Conservation (phyloP, 2,888 invertebrate species). For the Limenitis camilla region DNA sequence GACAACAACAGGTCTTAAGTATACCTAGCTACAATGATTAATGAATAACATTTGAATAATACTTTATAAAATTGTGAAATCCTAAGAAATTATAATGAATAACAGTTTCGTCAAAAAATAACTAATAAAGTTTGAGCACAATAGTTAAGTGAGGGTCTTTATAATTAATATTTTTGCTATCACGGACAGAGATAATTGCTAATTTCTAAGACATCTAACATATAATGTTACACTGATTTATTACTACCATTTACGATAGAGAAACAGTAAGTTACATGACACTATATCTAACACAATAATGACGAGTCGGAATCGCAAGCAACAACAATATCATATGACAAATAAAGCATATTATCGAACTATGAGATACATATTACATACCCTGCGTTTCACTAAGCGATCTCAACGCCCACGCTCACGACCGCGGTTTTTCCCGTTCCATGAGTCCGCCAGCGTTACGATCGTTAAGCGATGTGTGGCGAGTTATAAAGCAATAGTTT, state of each 20-base stretch:
- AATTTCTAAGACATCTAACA: conserved; percentile 7
- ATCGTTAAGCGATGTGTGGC: too few relatives aligned
- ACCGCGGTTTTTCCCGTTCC: too few relatives aligned
- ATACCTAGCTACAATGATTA: conserved; percentile 10
- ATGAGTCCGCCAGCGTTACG: too few relatives aligned
- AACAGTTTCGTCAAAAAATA: neutral
- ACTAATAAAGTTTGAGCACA: neutral
- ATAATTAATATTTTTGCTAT: neutral
- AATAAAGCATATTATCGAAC: conserved; percentile 40
- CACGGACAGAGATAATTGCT: neutral
- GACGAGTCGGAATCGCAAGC: too few relatives aligned
- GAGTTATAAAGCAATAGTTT: too few relatives aligned
- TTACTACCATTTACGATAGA: neutral
- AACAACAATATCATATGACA: conserved; percentile 52
- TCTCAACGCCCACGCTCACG: too few relatives aligned
- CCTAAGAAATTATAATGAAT: neutral
- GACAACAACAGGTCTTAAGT: conserved; percentile 17
- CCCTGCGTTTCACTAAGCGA: too few relatives aligned
- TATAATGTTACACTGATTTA: neutral
- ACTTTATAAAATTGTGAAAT: neutral
- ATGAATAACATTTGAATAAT: conserved; percentile 7
- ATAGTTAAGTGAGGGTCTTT: neutral
- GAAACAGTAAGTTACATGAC: neutral
- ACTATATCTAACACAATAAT: too few relatives aligned
- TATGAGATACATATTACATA: conserved; percentile 1